Percentiles rank a stretch among this genome's conserved stretches.
phyloP scores from a whole-genome alignment of 2,113 vertebrate species.

The Taurulus bubalis region DNA sequence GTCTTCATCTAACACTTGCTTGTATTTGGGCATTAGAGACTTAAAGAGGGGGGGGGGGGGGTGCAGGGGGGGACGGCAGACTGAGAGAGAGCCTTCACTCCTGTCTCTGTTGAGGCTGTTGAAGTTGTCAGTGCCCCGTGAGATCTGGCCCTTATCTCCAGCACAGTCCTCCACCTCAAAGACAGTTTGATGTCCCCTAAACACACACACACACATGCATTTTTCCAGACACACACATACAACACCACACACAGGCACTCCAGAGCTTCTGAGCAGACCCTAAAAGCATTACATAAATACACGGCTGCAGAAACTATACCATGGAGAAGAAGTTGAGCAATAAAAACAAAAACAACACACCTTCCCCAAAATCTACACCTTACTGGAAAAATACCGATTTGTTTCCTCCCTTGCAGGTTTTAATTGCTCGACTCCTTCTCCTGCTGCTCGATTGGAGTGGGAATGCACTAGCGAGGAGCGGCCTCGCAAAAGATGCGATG shows the following conservation, averaged over 20 bases:
- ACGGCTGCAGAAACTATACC: constrained; percentile 2
- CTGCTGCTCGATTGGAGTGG: neutral
- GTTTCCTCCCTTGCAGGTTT: constrained; percentile 5
- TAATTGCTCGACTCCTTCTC: constrained; percentile 13
- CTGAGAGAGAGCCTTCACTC: constrained; percentile 42
- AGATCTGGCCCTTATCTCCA: constrained; percentile 67
- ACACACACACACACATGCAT: neutral
- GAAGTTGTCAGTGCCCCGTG: constrained; percentile 46
- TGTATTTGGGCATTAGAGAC: constrained; percentile 57
- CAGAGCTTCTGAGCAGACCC: neutral
- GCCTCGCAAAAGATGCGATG: neutral
- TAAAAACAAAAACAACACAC: neutral
- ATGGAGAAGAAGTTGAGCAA: neutral
- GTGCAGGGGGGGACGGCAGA: neutral
- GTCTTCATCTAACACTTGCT: constrained; percentile 64
- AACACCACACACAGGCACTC: neutral
- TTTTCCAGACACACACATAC: constrained; percentile 5
- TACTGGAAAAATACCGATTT: neutral
- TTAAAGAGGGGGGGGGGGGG: constrained; percentile 21
- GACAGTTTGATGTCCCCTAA: constrained; percentile 63
- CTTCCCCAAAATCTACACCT: neutral
- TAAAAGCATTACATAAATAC: constrained; percentile 18
- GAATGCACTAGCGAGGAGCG: neutral
- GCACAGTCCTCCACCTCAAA: constrained; percentile 63
- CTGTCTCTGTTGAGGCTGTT: constrained; percentile 45